These are phyloP conservation scores for Gari tellinella DNA, from an alignment of 2,888 invertebrate species.

Conservation along the genomic window DNA sequence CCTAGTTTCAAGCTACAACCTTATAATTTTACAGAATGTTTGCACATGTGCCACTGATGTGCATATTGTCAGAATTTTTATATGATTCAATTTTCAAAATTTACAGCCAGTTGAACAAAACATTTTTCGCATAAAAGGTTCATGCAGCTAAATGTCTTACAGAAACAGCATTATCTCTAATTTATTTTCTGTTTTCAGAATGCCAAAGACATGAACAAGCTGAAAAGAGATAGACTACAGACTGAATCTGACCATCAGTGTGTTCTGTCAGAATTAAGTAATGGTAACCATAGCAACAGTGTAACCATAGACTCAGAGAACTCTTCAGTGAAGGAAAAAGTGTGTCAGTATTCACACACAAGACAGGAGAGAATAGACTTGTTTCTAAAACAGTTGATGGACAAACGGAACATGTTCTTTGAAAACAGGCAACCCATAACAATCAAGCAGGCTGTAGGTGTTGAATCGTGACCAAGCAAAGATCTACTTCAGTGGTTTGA, in stretches of 20 bases:
- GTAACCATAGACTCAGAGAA: conserved; percentile 6
- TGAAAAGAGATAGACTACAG: conserved; percentile 63
- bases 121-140: no score
- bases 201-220: conserved; percentile 67
- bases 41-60: no score
- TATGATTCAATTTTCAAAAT: no score
- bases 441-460: no score
- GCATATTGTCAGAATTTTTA: no score
- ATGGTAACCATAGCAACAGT: not conserved
- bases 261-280: conserved; percentile 56
- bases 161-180: no score
- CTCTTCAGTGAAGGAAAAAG: conserved; percentile 44
- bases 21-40: no score
- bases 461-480: no score
- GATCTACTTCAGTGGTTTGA: no score
- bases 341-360: conserved; percentile 62
- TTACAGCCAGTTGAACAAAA: no score
- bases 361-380: conserved; percentile 66
- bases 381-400: conserved; percentile 67
- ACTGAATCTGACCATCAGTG: conserved; percentile 71
- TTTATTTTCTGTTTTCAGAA: conserved; percentile 70
- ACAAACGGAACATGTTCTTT: conserved; percentile 62
- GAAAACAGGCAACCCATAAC: not conserved
- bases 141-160: no score
- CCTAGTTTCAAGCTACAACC: no score